Conservation (phyloP, 1,140 invertebrate genomes). For the Bombus breviceps region DNA sequence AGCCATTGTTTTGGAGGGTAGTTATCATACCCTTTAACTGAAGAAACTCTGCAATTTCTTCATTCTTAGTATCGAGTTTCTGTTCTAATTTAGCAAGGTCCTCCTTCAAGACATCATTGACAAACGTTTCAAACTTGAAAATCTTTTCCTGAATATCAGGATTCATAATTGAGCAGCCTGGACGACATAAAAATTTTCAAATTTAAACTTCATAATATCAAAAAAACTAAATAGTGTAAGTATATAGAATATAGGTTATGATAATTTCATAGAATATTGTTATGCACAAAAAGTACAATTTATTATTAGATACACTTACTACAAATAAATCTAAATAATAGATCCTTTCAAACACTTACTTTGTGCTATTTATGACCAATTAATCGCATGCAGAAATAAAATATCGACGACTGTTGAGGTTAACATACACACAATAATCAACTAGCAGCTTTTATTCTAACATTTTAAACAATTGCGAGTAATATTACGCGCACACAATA, state of each 20-base stretch:
- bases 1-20: conserved; percentile 71
- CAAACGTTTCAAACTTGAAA: conserved; percentile 83
- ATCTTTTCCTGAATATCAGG: conserved; percentile 76
- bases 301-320: conserved; percentile 1
- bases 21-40: conserved; percentile 87
- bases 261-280: background rate
- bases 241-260: conserved; percentile 16
- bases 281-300: background rate
- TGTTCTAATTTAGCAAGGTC: conserved; percentile 85
- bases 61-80: conserved; percentile 85
- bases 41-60: conserved; percentile 89
- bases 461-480: background rate
- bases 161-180: conserved; percentile 66
- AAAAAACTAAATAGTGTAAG: background rate
- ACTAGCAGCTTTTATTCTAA: background rate
- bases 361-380: background rate
- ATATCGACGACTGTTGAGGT: background rate
- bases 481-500: too few relatives aligned
- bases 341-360: background rate
- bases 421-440: background rate
- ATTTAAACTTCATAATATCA: background rate
- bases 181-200: conserved; percentile 8
- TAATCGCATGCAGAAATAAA: background rate
- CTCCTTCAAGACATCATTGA: conserved; percentile 87
- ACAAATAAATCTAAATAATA: background rate